A percentile compares a stretch with the other conserved stretches of the same genome.
phyloP scores from a whole-genome alignment of 1,140 invertebrate genomes.

The Caenorhabditis brenneri region DNA sequence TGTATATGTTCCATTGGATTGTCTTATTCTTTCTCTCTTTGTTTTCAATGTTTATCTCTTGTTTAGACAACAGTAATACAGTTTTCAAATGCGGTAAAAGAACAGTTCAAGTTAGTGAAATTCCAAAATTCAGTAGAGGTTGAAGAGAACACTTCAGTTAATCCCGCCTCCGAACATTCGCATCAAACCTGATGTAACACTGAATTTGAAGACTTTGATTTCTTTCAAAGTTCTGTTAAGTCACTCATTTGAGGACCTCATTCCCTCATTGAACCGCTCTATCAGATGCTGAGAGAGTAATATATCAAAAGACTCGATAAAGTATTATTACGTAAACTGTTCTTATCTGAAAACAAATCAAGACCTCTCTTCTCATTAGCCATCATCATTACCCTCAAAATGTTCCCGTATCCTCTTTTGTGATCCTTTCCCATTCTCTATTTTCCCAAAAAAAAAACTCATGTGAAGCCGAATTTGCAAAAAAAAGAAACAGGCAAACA shows the following conservation, averaged over 20 bases:
- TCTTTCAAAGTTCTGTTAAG: too few relatives aligned
- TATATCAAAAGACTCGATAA: background rate
- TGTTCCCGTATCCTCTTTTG: background rate
- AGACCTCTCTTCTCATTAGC: too few relatives aligned
- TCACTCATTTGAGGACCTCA: too few relatives aligned
- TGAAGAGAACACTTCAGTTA: too few relatives aligned
- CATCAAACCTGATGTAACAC: too few relatives aligned
- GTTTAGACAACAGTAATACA: too few relatives aligned
- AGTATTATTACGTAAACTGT: conserved; percentile 1
- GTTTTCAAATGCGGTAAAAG: too few relatives aligned
- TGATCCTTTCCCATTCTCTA: background rate
- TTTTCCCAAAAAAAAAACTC: background rate
- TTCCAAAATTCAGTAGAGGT: too few relatives aligned
- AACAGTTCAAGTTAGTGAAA: too few relatives aligned
- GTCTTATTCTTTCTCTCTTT: background rate
- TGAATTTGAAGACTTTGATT: too few relatives aligned
- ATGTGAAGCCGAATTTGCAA: background rate
- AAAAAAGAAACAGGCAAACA: background rate
- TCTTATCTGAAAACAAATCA: conserved; percentile 14
- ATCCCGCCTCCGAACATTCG: too few relatives aligned
- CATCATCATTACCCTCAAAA: too few relatives aligned
- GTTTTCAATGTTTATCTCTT: background rate
- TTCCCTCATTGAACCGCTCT: background rate
- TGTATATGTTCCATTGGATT: background rate
- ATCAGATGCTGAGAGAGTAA: background rate